Conservation (phyloP, 2,113 vertebrate species). For the Nesogale talazaci region DNA sequence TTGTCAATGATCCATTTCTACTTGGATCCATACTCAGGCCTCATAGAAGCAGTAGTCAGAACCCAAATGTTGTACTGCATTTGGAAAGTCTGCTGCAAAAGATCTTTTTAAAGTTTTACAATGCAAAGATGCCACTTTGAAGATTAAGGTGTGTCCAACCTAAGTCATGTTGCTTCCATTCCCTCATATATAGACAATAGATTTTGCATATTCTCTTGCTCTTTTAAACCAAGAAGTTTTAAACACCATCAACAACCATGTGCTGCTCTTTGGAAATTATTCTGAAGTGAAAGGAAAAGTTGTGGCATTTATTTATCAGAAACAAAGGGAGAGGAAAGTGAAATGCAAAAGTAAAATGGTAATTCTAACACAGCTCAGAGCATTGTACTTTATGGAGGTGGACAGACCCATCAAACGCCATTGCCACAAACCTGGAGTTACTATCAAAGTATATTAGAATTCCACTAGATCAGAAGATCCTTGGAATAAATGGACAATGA, state of each 20-base stretch:
- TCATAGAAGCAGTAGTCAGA: not conserved
- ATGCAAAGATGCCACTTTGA: not conserved
- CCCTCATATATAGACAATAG: not conserved
- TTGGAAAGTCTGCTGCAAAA: not conserved
- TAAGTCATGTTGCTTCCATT: not conserved
- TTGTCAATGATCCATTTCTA: not conserved
- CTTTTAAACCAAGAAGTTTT: not conserved
- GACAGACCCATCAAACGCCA: not conserved
- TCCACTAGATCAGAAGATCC: not conserved
- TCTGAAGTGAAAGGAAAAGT: not conserved
- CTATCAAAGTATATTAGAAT: not conserved
- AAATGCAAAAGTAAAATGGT: not conserved
- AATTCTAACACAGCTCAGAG: accelerated
- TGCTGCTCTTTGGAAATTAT: not conserved
- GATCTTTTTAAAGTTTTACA: not conserved
- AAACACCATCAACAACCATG: not conserved
- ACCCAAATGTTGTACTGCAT: no score
- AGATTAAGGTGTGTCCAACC: no score
- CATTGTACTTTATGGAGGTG: not conserved
- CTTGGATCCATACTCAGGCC: not conserved
- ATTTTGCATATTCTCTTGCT: not conserved
- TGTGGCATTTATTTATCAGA: not conserved
- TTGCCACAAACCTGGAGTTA: not conserved
- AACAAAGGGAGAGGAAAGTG: not conserved
- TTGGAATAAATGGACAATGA: not conserved